Percentiles rank a stretch among this genome's conserved stretches.
Evolutionary conservation across 2,888 invertebrate genomes (phyloP).

Genomic region (Melinaea marsaeus): DNA sequence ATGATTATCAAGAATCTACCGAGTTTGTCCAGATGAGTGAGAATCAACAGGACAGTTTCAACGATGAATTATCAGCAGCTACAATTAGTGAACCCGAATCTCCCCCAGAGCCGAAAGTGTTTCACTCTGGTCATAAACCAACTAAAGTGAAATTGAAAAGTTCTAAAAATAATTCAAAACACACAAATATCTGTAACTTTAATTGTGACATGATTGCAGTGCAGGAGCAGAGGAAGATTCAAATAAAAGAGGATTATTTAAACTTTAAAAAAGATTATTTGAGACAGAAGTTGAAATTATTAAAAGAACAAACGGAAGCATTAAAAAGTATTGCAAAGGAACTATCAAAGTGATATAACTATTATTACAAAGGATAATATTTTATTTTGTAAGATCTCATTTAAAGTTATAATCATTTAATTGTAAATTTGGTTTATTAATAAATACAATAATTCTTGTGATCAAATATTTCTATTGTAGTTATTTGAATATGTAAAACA

Average conservation of each 20-base stretch:
- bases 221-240: conserved; percentile 58
- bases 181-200: conserved; percentile 51
- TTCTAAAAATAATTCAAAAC: conserved; percentile 39
- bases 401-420: neutral
- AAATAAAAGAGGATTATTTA: conserved; percentile 65
- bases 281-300: conserved; percentile 57
- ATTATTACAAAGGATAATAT: neutral
- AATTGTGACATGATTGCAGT: conserved; percentile 60
- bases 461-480: too few relatives aligned
- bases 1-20: conserved; percentile 43
- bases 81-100: conserved; percentile 56
- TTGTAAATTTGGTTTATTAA: neutral
- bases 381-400: neutral
- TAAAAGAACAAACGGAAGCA: conserved; percentile 69
- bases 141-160: conserved; percentile 39
- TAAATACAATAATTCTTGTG: too few relatives aligned
- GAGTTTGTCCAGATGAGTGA: conserved; percentile 51
- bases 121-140: conserved; percentile 37
- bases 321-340: conserved; percentile 63
- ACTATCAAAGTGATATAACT: conserved; percentile 36
- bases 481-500: too few relatives aligned
- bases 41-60: conserved; percentile 40
- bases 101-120: conserved; percentile 52
- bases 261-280: conserved; percentile 69
- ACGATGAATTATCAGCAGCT: conserved; percentile 41